These are phyloP conservation scores for Alfaro cultratus DNA, from an alignment of 2,797 vertebrate genomes.

Conservation along the genomic window DNA sequence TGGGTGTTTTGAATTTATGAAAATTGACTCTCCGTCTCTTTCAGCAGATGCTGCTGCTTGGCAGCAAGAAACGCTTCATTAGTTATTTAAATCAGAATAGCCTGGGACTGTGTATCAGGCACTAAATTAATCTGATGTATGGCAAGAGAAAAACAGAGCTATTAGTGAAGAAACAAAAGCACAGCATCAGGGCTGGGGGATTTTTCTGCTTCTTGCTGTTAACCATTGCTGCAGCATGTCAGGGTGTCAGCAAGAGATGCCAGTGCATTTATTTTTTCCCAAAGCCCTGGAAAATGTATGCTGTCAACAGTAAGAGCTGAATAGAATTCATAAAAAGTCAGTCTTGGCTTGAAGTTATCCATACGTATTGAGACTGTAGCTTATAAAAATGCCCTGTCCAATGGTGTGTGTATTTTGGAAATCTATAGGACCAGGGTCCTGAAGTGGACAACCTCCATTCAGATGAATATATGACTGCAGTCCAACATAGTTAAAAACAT, in stretches of 20 bases:
- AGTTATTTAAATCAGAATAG: slow-evolving; percentile 77
- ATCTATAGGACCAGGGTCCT: slow-evolving; percentile 39
- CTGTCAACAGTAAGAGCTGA: slow-evolving; percentile 6
- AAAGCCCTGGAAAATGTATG: slow-evolving; percentile 29
- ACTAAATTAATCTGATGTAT: slow-evolving; percentile 71
- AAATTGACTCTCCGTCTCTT: slow-evolving; percentile 73
- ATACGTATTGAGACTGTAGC: not conserved
- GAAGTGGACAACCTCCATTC: slow-evolving; percentile 37
- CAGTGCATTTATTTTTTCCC: slow-evolving; percentile 5
- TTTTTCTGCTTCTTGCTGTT: slow-evolving; percentile 3
- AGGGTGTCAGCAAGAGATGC: slow-evolving; percentile 25
- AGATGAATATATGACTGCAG: slow-evolving; percentile 41
- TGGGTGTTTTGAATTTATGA: slow-evolving; percentile 69
- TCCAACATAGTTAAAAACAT: slow-evolving; percentile 1
- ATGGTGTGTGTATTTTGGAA: slow-evolving; percentile 24
- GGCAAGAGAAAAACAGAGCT: slow-evolving; percentile 56
- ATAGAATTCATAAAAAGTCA: slow-evolving; percentile 20
- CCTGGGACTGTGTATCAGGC: slow-evolving; percentile 60
- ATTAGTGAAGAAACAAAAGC: slow-evolving; percentile 64
- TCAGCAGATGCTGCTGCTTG: slow-evolving; percentile 76
- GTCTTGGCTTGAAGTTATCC: slow-evolving; percentile 35
- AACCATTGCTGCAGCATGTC: slow-evolving; percentile 23
- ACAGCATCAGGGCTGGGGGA: slow-evolving; percentile 34
- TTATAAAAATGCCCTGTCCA: slow-evolving; percentile 35
- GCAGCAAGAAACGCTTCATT: slow-evolving; percentile 73